Conservation (phyloP, 2,797 vertebrate species). For the Myotis daubentonii region DNA sequence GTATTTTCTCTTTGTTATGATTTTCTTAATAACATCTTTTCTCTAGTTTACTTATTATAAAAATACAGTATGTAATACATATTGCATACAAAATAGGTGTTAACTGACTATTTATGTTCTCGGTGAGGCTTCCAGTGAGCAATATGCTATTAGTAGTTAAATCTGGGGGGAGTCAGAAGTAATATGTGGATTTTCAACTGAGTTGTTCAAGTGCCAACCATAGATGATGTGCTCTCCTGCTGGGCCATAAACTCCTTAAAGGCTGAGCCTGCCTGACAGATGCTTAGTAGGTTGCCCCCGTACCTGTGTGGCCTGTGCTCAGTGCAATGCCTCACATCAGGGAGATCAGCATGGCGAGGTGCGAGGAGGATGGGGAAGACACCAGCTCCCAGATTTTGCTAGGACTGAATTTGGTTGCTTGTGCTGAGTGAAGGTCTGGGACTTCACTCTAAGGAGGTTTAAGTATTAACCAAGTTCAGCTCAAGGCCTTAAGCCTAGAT, state of each 20-base stretch:
- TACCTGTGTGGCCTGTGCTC: neutral
- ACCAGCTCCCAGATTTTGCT: neutral
- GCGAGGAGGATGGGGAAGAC: neutral
- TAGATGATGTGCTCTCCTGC: neutral
- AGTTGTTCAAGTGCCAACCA: neutral
- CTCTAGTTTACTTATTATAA: neutral
- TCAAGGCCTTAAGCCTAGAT: neutral
- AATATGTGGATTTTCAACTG: neutral
- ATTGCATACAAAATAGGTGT: neutral
- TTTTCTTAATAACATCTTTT: neutral
- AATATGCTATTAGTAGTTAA: neutral
- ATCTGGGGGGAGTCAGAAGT: neutral
- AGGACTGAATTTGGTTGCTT: neutral
- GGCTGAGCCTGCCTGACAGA: neutral
- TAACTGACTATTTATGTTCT: neutral
- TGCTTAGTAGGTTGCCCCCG: neutral
- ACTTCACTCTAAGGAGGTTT: neutral
- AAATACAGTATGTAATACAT: neutral
- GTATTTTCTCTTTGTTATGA: neutral
- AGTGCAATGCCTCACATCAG: accelerated
- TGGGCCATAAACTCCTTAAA: neutral
- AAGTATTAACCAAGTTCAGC: neutral
- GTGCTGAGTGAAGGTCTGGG: neutral
- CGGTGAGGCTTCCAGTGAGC: neutral
- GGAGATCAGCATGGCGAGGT: neutral